Evolutionary conservation across 2,113 vertebrate genomes (phyloP).

Genomic region (Chelonoidis abingdonii): DNA sequence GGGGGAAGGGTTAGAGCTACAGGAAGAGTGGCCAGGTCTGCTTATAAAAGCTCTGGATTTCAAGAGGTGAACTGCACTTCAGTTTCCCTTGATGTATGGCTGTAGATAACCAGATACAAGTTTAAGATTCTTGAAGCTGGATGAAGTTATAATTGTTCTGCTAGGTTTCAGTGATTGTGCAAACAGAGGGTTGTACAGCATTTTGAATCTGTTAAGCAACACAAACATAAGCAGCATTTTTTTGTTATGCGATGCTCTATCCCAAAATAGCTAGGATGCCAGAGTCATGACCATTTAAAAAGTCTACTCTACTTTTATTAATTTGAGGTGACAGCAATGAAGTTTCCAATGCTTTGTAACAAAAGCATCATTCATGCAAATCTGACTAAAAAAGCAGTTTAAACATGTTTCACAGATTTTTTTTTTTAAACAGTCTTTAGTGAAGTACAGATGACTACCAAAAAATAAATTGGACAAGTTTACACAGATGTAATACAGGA

Average conservation of each 20-base stretch:
- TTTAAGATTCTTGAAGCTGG: not conserved
- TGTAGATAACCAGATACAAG: not conserved
- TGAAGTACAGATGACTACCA: not conserved
- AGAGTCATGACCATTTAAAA: not conserved
- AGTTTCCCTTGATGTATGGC: not conserved
- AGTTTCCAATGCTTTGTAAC: not conserved
- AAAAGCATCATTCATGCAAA: constrained; percentile 39
- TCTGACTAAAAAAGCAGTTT: not conserved
- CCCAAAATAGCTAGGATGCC: fast-evolving
- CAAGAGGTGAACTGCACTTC: not conserved
- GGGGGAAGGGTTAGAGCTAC: not conserved
- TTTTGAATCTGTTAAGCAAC: not conserved
- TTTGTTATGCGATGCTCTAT: not conserved
- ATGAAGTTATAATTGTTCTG: not conserved
- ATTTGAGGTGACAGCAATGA: not conserved
- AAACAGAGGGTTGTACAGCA: not conserved
- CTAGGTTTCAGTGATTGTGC: not conserved
- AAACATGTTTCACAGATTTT: not conserved
- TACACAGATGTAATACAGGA: not conserved
- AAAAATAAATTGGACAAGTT: not conserved
- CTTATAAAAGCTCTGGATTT: not conserved
- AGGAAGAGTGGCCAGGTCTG: not conserved
- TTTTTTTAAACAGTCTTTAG: not conserved
- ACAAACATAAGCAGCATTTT: not conserved
- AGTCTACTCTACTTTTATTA: not conserved